Base-by-base conservation (phyloP, 1,140 invertebrate genomes). In the Octopus sinensis region DNA sequence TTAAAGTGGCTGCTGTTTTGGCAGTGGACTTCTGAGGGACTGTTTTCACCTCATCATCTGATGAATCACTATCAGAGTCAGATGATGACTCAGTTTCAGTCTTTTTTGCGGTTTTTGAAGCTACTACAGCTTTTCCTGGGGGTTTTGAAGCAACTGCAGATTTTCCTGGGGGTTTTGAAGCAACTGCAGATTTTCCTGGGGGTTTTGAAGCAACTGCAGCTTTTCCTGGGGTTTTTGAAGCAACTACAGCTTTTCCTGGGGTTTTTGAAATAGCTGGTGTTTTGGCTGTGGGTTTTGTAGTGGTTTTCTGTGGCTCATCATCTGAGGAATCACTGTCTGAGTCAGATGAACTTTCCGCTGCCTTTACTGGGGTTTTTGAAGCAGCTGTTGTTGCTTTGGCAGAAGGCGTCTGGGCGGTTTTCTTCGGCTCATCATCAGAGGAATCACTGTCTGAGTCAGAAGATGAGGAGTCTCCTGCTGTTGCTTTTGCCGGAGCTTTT, bases 361-460 rank as follows among this genome's bases (percentile, higher is more conserved):
- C 4, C 12, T 30, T 75, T 53, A 68, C 71, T 80, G 7, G 30
- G 5, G 56, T 81, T 78, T 23, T 81, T 53, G 53, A 76, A 23
- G 73, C n/a, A 13, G 76, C 54, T n/a, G 80, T 17, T 43, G 56
- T 54, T 13, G 56, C 51, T 76, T 82, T 82, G 5, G 62, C 73
- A n/a, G 78, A n/a, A 30, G 53, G 73, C 71, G 79, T 79, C 79
- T 79, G 4, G 6, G 5, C 17, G 2, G 52, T 75, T 54, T 73
- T 62, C 75, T 83, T 80, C 4, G 80, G 68, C 12, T 17, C 56
- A 6, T 79, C 81, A n/a, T 80, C 83, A 52, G 81, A 82, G 51
- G 62, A 76, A 71, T 81, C 82, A 62, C 80, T 80, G 23, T 62
- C 53, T 53, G 81, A 82, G 52, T 75, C 78, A 71, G 68, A 54